phyloP scores from a whole-genome alignment of 2,113 vertebrate genomes.

The Halichoeres trimaculatus region DNA sequence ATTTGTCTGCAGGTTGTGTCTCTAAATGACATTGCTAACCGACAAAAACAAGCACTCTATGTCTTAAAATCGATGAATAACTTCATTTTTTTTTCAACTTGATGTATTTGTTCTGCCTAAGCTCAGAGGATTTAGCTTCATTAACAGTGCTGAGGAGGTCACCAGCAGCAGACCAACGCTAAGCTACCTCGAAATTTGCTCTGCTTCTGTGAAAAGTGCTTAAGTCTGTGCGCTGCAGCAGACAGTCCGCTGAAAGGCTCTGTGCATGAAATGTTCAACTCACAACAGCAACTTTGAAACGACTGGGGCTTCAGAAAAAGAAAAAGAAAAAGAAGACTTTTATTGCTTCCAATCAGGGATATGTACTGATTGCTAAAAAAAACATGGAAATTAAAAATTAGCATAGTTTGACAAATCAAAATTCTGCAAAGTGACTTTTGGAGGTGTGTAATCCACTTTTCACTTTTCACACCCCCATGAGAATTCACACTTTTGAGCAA shows the following conservation, averaged over 20 bases:
- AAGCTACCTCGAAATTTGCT: slow-evolving; percentile 37
- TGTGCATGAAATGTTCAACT: background rate
- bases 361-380: background rate
- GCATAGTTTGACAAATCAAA: background rate
- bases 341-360: background rate
- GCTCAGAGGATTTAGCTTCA: slow-evolving; percentile 24
- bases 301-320: background rate
- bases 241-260: background rate
- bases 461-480: no score
- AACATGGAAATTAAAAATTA: background rate
- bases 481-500: no score
- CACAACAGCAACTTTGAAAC: background rate
- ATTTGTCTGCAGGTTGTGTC: background rate
- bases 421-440: background rate
- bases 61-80: background rate
- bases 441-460: no score
- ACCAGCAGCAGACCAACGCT: slow-evolving; percentile 26
- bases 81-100: background rate
- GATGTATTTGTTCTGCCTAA: slow-evolving; percentile 29
- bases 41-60: background rate
- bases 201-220: slow-evolving; percentile 14
- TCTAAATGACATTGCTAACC: slow-evolving; percentile 29
- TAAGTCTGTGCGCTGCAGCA: background rate
- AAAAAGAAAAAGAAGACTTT: background rate
- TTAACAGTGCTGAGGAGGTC: slow-evolving; percentile 30